phyloP scores from a whole-genome alignment of 2,888 invertebrate genomes.

The Nomada fabriciana region DNA sequence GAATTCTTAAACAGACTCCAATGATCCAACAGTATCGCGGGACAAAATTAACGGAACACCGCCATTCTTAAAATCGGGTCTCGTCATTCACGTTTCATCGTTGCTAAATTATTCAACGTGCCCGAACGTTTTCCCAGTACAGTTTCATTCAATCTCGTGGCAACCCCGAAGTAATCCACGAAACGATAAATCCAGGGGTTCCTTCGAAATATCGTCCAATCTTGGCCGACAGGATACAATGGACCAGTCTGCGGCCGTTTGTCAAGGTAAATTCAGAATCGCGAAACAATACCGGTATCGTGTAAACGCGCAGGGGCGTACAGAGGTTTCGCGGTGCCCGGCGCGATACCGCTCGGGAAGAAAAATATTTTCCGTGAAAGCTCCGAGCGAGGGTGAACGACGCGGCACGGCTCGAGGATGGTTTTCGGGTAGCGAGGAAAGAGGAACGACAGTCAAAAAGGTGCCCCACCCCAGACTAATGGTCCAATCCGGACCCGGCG shows the following conservation, averaged over 20 bases:
- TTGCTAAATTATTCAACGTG: background rate
- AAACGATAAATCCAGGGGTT: background rate
- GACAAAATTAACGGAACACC: background rate
- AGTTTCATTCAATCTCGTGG: background rate
- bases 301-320: slow-evolving; percentile 58
- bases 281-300: slow-evolving; percentile 57
- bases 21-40: too few species aligned
- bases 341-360: slow-evolving; percentile 15
- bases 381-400: slow-evolving; percentile 50
- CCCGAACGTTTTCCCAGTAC: background rate
- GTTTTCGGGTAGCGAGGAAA: slow-evolving; percentile 69
- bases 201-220: slow-evolving; percentile 8
- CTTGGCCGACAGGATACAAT: background rate
- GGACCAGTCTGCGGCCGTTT: slow-evolving; percentile 12
- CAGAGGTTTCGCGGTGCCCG: slow-evolving; percentile 40
- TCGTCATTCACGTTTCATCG: background rate
- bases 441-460: slow-evolving; percentile 72
- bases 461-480: slow-evolving; percentile 75
- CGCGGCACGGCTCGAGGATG: slow-evolving; percentile 49
- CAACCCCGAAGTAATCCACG: background rate
- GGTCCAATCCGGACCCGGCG: slow-evolving; percentile 79
- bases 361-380: slow-evolving; percentile 66
- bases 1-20: too few species aligned
- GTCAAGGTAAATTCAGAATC: slow-evolving; percentile 51
- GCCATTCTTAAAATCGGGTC: background rate